These are phyloP conservation scores for Trichonephila inaurata DNA, from an alignment of 1,140 invertebrate species.

Conservation along the genomic window DNA sequence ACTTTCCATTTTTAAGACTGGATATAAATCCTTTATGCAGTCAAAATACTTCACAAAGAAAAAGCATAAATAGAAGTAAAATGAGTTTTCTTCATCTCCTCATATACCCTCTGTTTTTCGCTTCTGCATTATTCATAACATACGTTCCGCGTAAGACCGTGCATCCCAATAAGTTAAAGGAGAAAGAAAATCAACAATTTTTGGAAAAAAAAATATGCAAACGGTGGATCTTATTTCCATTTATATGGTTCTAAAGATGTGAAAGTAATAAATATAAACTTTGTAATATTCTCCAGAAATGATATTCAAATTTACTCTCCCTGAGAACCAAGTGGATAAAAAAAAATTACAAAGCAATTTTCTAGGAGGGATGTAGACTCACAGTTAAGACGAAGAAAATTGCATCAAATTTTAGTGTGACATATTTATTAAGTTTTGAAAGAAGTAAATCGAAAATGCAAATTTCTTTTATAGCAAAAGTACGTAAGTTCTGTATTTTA, in stretches of 20 bases:
- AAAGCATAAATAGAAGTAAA: conserved; percentile 3
- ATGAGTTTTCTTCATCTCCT: conserved; percentile 29
- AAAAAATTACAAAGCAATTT: neutral
- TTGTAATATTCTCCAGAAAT: neutral
- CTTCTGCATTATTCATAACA: conserved; percentile 31
- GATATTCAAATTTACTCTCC: neutral
- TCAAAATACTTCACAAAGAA: conserved; percentile 1
- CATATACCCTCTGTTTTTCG: neutral
- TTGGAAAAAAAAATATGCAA: neutral
- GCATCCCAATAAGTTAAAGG: neutral
- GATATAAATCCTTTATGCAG: conserved; percentile 18
- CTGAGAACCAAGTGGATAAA: neutral
- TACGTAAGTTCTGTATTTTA: no score
- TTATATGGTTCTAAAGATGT: conserved; percentile 33
- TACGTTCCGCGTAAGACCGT: neutral
- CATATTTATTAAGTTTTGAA: neutral
- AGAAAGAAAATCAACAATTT: neutral
- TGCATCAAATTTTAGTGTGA: neutral
- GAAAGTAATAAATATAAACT: conserved; percentile 42
- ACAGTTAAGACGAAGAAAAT: neutral
- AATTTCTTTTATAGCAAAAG: no score
- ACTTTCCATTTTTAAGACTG: neutral
- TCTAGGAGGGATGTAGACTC: neutral
- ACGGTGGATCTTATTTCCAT: conserved; percentile 33
- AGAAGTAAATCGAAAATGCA: neutral